Percentiles rank a stretch among this genome's conserved stretches.
Evolutionary conservation across 2,113 vertebrate species (phyloP).

Genomic region (Nibea albiflora): DNA sequence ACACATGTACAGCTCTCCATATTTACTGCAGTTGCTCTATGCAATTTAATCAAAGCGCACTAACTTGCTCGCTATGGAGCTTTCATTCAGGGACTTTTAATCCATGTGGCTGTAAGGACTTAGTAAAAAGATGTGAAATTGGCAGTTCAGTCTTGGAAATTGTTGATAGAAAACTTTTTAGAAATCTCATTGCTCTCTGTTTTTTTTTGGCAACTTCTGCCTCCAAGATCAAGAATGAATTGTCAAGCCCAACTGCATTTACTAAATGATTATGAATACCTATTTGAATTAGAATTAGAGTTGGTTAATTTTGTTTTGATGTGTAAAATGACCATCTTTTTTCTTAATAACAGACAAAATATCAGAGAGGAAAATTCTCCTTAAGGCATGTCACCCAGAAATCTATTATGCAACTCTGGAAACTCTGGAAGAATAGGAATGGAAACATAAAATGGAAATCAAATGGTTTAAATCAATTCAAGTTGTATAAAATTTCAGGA

Average conservation of each 20-base stretch:
- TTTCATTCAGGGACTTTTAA: not conserved
- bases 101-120: not conserved
- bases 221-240: not conserved
- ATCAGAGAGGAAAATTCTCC: not conserved
- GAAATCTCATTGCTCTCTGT: too few relatives aligned
- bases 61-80: not conserved
- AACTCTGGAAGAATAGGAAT: not conserved
- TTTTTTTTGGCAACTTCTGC: not conserved
- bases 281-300: not conserved
- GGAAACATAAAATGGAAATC: not conserved
- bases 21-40: not conserved
- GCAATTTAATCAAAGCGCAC: not conserved
- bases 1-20: too few relatives aligned
- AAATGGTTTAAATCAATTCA: slow-evolving; percentile 8
- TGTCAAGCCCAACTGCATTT: not conserved
- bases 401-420: slow-evolving; percentile 8
- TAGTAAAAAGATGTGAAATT: not conserved
- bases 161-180: not conserved
- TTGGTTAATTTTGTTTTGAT: not conserved
- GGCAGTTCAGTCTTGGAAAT: not conserved
- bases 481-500: not conserved
- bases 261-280: not conserved
- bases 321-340: not conserved
- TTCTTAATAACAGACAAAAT: too few relatives aligned
- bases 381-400: not conserved